Percentiles rank a stretch among this genome's conserved stretches.
These are phyloP conservation scores for Jordanella pulchra DNA, from an alignment of 2,797 vertebrate genomes.

Conservation along the genomic window DNA sequence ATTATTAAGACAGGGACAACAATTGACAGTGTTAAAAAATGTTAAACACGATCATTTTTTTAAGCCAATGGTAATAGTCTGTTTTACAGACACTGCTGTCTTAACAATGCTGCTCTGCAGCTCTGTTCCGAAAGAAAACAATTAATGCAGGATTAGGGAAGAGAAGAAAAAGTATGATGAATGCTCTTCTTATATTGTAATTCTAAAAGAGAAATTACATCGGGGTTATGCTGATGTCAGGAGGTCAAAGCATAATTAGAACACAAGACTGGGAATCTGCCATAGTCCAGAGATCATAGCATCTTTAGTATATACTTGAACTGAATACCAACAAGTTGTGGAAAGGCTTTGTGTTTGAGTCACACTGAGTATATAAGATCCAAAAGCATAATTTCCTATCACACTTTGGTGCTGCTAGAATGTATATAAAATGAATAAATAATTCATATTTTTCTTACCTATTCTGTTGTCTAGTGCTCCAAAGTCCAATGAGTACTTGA, in stretches of 20 bases:
- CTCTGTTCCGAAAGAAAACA: no score
- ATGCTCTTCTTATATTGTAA: not conserved
- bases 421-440: not conserved
- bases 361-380: not conserved
- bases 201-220: not conserved
- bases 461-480: conserved; percentile 91
- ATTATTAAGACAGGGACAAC: no score
- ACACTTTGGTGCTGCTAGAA: not conserved
- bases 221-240: not conserved
- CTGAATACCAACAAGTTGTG: not conserved
- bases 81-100: no score
- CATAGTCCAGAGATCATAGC: not conserved
- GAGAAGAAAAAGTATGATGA: not conserved
- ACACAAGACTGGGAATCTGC: not conserved
- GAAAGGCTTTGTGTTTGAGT: not conserved
- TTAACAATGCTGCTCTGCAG: no score
- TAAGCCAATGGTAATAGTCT: no score
- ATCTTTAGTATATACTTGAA: not conserved
- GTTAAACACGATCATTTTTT: no score
- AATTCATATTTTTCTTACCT: conserved; percentile 79
- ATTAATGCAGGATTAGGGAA: no score
- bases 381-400: not conserved
- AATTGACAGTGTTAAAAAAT: no score
- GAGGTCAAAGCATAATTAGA: not conserved
- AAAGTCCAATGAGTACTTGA: conserved; percentile 98